Evolutionary conservation across 37 sponge, comb jelly and placozoan species (phyloP).

Genomic region (Tethya wilhelma): DNA sequence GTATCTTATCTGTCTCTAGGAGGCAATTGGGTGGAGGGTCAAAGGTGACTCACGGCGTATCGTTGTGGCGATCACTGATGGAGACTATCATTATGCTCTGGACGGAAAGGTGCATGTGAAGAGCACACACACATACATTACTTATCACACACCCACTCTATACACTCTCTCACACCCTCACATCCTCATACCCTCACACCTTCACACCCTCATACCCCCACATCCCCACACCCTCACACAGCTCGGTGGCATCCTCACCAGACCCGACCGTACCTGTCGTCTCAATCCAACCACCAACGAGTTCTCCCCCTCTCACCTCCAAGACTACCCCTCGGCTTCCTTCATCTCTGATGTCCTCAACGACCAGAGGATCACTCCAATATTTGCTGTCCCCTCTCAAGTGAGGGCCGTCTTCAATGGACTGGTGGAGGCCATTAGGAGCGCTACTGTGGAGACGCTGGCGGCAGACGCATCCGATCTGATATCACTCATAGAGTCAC

Average conservation of each 20-base stretch:
- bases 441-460: conserved; percentile 52
- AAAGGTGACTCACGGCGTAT: conserved; percentile 54
- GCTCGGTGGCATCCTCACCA: not conserved
- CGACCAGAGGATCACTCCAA: conserved; percentile 71
- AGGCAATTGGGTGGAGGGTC: conserved; percentile 70
- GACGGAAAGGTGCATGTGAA: conserved; percentile 64
- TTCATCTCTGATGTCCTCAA: conserved; percentile 62
- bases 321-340: conserved; percentile 78
- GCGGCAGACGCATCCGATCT: not conserved
- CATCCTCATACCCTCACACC: not conserved
- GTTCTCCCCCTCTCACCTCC: conserved; percentile 18
- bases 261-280: conserved; percentile 30
- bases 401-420: conserved; percentile 30
- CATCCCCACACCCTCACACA: conserved; percentile 1
- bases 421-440: conserved; percentile 33
- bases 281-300: conserved; percentile 17
- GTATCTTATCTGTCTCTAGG: conserved; percentile 16
- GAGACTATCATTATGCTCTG: conserved; percentile 81
- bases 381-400: conserved; percentile 69
- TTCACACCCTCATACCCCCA: not conserved
- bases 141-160: not conserved
- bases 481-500: not conserved
- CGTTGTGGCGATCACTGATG: conserved; percentile 78
- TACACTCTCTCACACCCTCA: not conserved
- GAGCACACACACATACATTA: not conserved